Evolutionary conservation across 2,113 vertebrate species (phyloP).

Genomic region (Apeltes quadracus): DNA sequence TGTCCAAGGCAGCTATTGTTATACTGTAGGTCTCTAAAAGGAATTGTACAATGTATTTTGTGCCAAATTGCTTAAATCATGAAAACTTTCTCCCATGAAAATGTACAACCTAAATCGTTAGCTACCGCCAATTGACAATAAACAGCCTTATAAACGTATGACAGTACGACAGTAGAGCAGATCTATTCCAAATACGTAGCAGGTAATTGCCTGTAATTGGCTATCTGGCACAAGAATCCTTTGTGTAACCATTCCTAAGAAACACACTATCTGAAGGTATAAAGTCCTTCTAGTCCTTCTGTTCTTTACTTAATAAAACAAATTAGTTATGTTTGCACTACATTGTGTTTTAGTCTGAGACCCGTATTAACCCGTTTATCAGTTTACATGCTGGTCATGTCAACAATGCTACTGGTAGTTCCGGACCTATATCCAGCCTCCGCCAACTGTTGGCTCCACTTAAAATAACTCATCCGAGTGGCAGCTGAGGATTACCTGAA

Average conservation of each 20-base stretch:
- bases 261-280: neutral
- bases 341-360: neutral
- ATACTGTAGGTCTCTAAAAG: too few species aligned
- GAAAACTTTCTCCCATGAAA: neutral
- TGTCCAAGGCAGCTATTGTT: neutral
- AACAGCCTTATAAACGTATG: neutral
- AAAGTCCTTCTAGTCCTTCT: neutral
- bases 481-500: slow-evolving; percentile 70
- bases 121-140: too few species aligned
- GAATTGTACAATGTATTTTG: neutral
- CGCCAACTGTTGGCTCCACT: slow-evolving; percentile 58
- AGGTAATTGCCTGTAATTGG: slow-evolving; percentile 48
- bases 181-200: slow-evolving; percentile 22
- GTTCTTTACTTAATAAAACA: neutral
- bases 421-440: slow-evolving; percentile 43
- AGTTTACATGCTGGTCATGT: slow-evolving; percentile 36
- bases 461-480: slow-evolving; percentile 66
- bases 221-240: slow-evolving; percentile 37
- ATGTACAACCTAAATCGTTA: too few species aligned
- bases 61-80: neutral
- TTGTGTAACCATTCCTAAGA: slow-evolving; percentile 33
- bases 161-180: slow-evolving; percentile 4
- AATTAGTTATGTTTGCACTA: neutral
- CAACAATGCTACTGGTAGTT: slow-evolving; percentile 35
- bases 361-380: slow-evolving; percentile 6